Conservation (phyloP, 2,888 invertebrate genomes). For the Odontomyia ornata region DNA sequence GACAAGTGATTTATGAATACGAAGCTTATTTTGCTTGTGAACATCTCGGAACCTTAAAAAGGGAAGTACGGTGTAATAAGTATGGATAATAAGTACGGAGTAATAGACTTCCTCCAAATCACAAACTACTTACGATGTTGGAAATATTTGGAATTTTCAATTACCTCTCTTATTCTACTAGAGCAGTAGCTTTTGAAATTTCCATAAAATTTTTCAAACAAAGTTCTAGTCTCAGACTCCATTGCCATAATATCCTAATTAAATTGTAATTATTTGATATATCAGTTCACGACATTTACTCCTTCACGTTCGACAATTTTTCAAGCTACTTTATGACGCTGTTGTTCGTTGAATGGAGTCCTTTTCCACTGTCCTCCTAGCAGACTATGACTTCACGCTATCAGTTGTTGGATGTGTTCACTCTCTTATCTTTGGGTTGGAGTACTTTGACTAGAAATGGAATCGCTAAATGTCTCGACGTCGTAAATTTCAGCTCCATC, state of each 20-base stretch:
- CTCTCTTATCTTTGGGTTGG: slow-evolving; percentile 27
- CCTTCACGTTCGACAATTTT: background rate
- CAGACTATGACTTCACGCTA: background rate
- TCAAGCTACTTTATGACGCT: background rate
- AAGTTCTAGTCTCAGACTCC: no score
- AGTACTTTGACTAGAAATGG: slow-evolving; percentile 32
- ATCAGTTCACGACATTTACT: background rate
- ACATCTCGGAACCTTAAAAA: no score
- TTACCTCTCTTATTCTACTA: no score
- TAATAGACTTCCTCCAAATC: no score
- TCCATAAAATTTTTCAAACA: no score
- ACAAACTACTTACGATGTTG: no score
- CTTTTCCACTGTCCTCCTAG: background rate
- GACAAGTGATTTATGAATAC: no score
- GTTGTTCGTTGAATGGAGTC: background rate
- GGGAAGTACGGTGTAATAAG: no score
- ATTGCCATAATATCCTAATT: background rate
- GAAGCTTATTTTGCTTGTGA: no score
- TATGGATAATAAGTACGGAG: no score
- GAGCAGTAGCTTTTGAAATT: no score
- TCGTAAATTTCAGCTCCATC: slow-evolving; percentile 38
- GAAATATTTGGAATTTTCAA: no score
- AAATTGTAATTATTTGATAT: slow-evolving; percentile 9
- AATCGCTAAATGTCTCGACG: slow-evolving; percentile 42
- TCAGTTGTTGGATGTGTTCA: slow-evolving; percentile 1